phyloP scores from a whole-genome alignment of 2,797 vertebrate genomes.

The Coranthus polyacanthus region DNA sequence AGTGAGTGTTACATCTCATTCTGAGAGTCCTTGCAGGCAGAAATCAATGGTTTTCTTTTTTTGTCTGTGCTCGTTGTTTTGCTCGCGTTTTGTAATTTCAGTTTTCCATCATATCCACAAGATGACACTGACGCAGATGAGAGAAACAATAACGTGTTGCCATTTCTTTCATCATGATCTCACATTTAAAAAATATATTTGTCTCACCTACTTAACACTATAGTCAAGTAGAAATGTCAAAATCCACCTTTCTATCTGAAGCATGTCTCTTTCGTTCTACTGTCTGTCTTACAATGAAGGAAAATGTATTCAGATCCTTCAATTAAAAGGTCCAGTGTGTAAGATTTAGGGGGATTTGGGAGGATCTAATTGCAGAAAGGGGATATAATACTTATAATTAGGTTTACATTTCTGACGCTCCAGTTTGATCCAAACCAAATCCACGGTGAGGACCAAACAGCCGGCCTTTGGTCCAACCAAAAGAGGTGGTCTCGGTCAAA shows the following conservation, averaged over 20 bases:
- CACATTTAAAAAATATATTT: constrained; percentile 5
- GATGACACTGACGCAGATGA: constrained; percentile 31
- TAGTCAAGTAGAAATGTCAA: constrained; percentile 38
- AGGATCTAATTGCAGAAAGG: no score
- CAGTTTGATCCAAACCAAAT: no score
- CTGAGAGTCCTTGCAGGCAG: constrained; percentile 26
- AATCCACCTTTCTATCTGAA: constrained; percentile 10
- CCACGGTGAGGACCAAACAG: no score
- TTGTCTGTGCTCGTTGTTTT: constrained; percentile 26
- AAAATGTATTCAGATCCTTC: no score
- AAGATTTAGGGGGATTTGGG: no score
- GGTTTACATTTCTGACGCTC: no score
- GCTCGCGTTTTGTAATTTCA: constrained; percentile 39
- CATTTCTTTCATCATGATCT: constrained; percentile 62
- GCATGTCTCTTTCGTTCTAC: constrained; percentile 14
- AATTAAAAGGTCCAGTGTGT: no score
- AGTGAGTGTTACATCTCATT: constrained; percentile 25
- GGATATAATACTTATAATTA: no score
- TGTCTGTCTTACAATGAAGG: constrained; percentile 13
- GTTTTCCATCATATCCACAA: constrained; percentile 29
- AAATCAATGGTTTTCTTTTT: constrained; percentile 20
- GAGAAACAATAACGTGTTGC: constrained; percentile 44
- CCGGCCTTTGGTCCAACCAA: no score
- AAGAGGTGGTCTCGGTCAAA: no score
- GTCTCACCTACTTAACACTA: constrained; percentile 21